phyloP scores from a whole-genome alignment of 1,140 invertebrate species.

The Aethina tumida region DNA sequence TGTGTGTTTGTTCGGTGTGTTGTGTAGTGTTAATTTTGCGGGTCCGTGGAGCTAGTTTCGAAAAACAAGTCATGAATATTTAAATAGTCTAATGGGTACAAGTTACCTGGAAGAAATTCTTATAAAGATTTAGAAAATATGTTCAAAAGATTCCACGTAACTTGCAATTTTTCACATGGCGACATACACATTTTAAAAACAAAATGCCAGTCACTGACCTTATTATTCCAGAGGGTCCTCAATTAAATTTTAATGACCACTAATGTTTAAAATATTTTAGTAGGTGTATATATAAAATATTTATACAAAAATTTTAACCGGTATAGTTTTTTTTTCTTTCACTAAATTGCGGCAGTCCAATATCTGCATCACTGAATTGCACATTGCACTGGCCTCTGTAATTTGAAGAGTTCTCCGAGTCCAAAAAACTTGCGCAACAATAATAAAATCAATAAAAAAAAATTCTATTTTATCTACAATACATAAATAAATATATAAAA shows the following conservation, averaged over 20 bases:
- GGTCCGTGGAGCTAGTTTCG: too few species aligned
- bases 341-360: constrained; percentile 10
- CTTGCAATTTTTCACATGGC: constrained; percentile 8
- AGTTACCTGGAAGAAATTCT: too few species aligned
- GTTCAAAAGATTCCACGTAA: constrained; percentile 7
- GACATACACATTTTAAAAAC: constrained; percentile 15
- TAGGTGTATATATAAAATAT: constrained; percentile 17
- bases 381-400: constrained; percentile 35
- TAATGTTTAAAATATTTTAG: constrained; percentile 10
- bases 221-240: constrained; percentile 11
- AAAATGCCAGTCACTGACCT: constrained; percentile 23
- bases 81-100: too few species aligned
- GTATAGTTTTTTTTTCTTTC: constrained; percentile 6
- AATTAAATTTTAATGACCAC: neutral
- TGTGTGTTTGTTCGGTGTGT: too few species aligned
- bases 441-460: constrained; percentile 17
- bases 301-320: constrained; percentile 19
- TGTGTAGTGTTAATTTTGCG: too few species aligned
- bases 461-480: constrained; percentile 31
- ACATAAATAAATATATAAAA: constrained; percentile 35
- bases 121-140: too few species aligned
- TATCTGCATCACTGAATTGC: constrained; percentile 27
- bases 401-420: constrained; percentile 19
- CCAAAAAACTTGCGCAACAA: constrained; percentile 24
- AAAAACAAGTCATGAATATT: too few species aligned